Evolutionary conservation across 2,888 invertebrate species (phyloP), one percentile per base, ranked within the genome.

Genomic region (Eupithecia vulgata): DNA sequence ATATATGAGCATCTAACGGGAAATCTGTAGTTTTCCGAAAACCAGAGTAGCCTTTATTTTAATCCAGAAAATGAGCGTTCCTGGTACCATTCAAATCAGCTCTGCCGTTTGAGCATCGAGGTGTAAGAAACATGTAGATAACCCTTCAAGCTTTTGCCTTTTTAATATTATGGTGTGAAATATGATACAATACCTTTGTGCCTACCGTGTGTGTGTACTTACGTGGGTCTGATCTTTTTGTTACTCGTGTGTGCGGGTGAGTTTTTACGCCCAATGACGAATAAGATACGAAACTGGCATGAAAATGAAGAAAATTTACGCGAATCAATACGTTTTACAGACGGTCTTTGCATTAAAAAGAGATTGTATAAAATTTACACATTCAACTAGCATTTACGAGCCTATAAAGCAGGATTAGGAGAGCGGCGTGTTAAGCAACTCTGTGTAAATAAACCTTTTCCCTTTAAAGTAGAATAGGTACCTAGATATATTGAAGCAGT

Each of bases 371-470:
- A 76, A 79, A 77, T 78, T 76, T 80, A 79, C 76, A 79, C 77
- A 75, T 76, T 75, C 73, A 73, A 79, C 76, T 80, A 76, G 73
- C 74, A 76, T 80, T 79, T 80, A 80, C 77, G 79, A 76, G 48
- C 74, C 70, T 73, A 74, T 80, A 79, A 77, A 79, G 65, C 37
- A 73, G 73, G 76, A 77, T 79, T 76, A 78, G 72, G 73, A 73
- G 71, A 76, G 74, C 74, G 72, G 70, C 72, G 74, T 75, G 78
- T 76, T 74, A 73, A 75, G 75, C 73, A 74, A 61, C 71, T 76
- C 64, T 67, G 75, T 70, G 72, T 75, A 78, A 75, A 77, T 76
- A 75, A 71, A 76, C 70, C 72, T 70, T 69, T 71, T 76, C 40
- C 35, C 57, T 72, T 34, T 42, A 61, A 61, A 37, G n/a, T 40